Conservation (phyloP, 1,140 invertebrate species). For the Capitella teleta region DNA sequence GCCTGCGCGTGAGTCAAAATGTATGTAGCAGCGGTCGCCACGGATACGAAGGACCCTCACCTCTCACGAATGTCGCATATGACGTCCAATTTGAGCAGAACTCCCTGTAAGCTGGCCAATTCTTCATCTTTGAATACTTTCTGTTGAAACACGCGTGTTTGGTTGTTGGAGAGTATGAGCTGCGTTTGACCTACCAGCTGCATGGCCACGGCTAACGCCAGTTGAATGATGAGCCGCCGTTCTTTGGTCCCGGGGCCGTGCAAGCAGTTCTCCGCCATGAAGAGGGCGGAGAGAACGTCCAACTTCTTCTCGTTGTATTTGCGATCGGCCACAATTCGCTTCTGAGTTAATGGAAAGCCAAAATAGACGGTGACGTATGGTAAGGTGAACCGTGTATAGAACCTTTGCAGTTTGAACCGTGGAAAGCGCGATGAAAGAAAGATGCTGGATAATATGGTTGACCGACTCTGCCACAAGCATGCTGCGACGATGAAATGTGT, state of each 20-base stretch:
- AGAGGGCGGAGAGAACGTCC: conserved; percentile 59
- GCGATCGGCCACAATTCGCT: conserved; percentile 47
- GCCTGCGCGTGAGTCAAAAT: conserved; percentile 19
- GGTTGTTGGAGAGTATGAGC: not conserved
- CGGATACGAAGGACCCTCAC: no score
- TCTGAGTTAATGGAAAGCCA: no score
- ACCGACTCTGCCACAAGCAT: conserved; percentile 49
- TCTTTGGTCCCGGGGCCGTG: conserved; percentile 56
- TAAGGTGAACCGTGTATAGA: not conserved
- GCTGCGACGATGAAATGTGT: conserved; percentile 51
- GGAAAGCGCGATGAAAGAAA: conserved; percentile 53
- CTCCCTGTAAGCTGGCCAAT: conserved; percentile 22
- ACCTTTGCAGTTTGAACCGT: conserved; percentile 51
- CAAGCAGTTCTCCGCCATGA: conserved; percentile 58
- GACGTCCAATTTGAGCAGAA: conserved; percentile 53
- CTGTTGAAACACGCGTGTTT: conserved; percentile 25
- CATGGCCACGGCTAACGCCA: conserved; percentile 56
- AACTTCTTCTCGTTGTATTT: conserved; percentile 52
- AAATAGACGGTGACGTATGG: no score
- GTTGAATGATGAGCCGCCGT: conserved; percentile 52
- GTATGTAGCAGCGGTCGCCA: no score
- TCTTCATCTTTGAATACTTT: conserved; percentile 43
- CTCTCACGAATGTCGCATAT: conserved; percentile 51
- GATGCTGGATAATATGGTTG: conserved; percentile 58
- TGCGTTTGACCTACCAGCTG: conserved; percentile 38